Conservation (phyloP, 2,888 invertebrate species). For the Conops quadrifasciatus region DNA sequence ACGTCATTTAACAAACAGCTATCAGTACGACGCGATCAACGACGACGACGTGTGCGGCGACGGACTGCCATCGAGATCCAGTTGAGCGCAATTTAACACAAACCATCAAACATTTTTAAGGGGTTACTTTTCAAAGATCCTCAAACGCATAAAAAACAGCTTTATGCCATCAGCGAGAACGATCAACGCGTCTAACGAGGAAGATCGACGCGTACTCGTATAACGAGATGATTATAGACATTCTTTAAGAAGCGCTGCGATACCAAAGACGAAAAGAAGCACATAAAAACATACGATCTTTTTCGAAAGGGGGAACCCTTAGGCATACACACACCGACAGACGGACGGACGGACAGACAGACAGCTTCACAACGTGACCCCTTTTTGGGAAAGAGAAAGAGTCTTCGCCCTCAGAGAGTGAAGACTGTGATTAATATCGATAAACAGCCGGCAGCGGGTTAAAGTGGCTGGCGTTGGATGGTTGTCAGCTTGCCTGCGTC, state of each 20-base stretch:
- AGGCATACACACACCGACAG: no score
- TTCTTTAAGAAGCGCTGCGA: neutral
- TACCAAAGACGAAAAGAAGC: neutral
- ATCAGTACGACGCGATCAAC: conserved; percentile 35
- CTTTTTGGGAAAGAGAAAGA: neutral
- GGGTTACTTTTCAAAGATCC: no score
- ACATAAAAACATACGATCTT: neutral
- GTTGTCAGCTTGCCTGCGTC: neutral
- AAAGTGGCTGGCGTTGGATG: neutral
- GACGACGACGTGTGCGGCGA: neutral
- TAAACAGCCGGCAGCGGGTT: neutral
- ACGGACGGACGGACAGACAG: no score
- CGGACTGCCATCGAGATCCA: neutral
- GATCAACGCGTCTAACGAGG: no score
- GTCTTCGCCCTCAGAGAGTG: neutral
- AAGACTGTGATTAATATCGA: conserved; percentile 12
- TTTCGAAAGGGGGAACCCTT: neutral
- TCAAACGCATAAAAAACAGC: no score
- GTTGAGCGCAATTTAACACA: no score
- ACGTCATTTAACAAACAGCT: conserved; percentile 17
- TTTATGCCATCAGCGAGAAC: no score
- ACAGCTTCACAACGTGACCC: no score
- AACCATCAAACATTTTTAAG: no score
- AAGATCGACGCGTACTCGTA: no score
- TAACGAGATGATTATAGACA: conserved; percentile 6